These are phyloP conservation scores for Nannoperca australis DNA, from an alignment of 2,797 vertebrate species.

Conservation along the genomic window DNA sequence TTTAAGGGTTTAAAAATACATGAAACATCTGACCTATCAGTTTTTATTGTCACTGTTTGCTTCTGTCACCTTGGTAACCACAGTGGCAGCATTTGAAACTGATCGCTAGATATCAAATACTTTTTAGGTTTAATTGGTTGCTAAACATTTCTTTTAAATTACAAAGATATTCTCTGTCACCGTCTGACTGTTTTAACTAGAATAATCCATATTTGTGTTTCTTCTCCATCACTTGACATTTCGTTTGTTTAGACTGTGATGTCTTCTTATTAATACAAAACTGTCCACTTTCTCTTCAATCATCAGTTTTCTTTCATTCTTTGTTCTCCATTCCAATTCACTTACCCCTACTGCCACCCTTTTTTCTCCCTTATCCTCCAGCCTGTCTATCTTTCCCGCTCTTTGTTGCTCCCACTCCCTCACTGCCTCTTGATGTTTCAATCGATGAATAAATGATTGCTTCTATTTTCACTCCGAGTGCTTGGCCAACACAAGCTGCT, in stretches of 20 bases:
- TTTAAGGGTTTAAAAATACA: neutral
- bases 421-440: slow-evolving; percentile 82
- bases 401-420: slow-evolving; percentile 66
- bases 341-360: slow-evolving; percentile 13
- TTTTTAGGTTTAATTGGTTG: neutral
- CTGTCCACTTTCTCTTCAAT: slow-evolving; percentile 49
- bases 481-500: slow-evolving; percentile 70
- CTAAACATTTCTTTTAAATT: neutral
- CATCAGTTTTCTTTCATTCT: slow-evolving; percentile 40
- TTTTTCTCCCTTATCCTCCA: slow-evolving; percentile 52
- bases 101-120: neutral
- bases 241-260: slow-evolving; percentile 15
- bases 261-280: slow-evolving; percentile 34
- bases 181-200: neutral
- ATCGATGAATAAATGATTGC: slow-evolving; percentile 89
- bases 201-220: slow-evolving; percentile 4
- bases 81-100: neutral
- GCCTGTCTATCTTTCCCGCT: slow-evolving; percentile 60
- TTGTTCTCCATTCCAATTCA: slow-evolving; percentile 53
- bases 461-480: slow-evolving; percentile 83
- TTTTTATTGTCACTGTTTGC: neutral
- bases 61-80: neutral
- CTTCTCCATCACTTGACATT: slow-evolving; percentile 1
- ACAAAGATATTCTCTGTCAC: neutral
- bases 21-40: neutral